These are phyloP conservation scores for Drosophila barbarae DNA, from an alignment of 2,888 invertebrate species.

Conservation along the genomic window DNA sequence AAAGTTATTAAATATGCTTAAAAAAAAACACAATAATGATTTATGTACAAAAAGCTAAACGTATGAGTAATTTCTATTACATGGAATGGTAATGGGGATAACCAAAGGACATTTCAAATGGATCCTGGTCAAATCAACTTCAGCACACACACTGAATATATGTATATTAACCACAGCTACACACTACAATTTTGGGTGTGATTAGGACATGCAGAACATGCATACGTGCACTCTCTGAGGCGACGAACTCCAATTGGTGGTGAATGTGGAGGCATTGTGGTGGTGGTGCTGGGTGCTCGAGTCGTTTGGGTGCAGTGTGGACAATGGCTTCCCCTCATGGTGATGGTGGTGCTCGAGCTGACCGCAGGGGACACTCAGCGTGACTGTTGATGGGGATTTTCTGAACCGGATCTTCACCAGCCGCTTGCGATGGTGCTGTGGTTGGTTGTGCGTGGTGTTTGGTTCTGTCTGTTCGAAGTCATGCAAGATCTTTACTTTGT, in stretches of 20 bases:
- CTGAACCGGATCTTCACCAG: constrained; percentile 41
- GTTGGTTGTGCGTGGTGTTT: constrained; percentile 32
- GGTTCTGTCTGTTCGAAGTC: constrained; percentile 49
- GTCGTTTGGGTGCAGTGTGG: constrained; percentile 13
- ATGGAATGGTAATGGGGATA: background rate
- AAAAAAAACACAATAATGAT: no score
- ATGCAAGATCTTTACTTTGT: constrained; percentile 77
- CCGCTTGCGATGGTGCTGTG: constrained; percentile 38
- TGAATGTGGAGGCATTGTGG: constrained; percentile 42
- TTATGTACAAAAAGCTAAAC: background rate
- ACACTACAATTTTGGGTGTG: constrained; percentile 8
- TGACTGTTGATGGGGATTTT: constrained; percentile 37
- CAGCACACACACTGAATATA: background rate
- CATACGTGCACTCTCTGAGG: constrained; percentile 79
- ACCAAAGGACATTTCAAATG: background rate
- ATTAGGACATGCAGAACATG: constrained; percentile 65
- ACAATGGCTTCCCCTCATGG: constrained; percentile 1
- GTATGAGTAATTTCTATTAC: background rate
- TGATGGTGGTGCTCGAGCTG: constrained; percentile 14
- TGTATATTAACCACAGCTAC: background rate
- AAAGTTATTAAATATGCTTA: background rate
- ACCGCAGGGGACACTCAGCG: constrained; percentile 16
- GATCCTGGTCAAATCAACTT: background rate
- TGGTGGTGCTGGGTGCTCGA: constrained; percentile 26
- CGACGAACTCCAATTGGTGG: constrained; percentile 74